Evolutionary conservation across 2,797 vertebrate species (phyloP).

Genomic region (Macropus fuliginosus): DNA sequence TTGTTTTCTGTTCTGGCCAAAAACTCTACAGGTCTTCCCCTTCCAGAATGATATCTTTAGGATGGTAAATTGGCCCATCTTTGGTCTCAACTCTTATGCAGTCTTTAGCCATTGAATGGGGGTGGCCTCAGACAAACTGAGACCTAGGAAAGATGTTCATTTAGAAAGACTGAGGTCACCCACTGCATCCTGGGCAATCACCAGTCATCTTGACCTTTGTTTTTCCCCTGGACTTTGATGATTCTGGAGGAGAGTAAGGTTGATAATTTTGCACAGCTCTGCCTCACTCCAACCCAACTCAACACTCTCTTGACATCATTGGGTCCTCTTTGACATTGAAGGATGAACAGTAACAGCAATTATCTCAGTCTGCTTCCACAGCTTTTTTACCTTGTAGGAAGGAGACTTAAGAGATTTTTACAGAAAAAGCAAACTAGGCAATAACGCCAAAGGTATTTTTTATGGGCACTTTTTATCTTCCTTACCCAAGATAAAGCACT

Average conservation of each 20-base stretch:
- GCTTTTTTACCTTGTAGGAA: background rate
- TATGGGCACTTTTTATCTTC: background rate
- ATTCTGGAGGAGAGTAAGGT: background rate
- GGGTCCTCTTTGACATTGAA: background rate
- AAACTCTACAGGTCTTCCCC: background rate
- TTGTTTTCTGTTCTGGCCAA: background rate
- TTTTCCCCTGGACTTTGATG: background rate
- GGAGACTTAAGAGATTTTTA: background rate
- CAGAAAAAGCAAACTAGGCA: background rate
- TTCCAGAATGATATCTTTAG: background rate
- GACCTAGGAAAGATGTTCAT: background rate
- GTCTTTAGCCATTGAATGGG: background rate
- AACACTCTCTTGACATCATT: background rate
- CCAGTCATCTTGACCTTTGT: background rate
- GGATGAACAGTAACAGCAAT: background rate
- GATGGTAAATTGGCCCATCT: background rate
- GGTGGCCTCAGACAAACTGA: background rate
- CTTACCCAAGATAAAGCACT: background rate
- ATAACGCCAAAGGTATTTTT: background rate
- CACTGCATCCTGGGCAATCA: background rate
- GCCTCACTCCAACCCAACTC: background rate
- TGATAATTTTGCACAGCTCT: background rate
- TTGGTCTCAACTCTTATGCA: too few relatives aligned
- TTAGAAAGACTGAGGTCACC: background rate
- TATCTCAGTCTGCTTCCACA: background rate